Percentiles rank a stretch among this genome's conserved stretches.
These are phyloP conservation scores for Rhea americana DNA, from an alignment of 2,113 vertebrate species.

Conservation along the genomic window DNA sequence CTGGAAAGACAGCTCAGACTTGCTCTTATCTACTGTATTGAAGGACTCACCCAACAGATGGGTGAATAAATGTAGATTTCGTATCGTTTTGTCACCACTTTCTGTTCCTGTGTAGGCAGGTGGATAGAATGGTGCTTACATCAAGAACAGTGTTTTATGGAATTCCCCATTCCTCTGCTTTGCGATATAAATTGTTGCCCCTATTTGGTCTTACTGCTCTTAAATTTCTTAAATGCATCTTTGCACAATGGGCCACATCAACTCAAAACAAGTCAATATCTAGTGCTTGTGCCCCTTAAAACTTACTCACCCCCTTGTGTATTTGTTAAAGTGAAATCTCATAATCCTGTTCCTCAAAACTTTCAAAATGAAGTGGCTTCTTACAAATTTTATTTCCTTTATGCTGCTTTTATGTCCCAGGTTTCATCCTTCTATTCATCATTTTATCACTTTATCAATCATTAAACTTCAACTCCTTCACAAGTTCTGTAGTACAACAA, in stretches of 20 bases:
- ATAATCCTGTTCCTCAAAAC: slow-evolving; percentile 56
- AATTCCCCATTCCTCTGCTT: background rate
- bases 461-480: slow-evolving; percentile 28
- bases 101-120: background rate
- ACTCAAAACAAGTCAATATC: background rate
- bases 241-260: background rate
- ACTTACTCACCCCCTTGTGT: background rate
- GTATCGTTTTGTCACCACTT: background rate
- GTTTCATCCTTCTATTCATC: slow-evolving; percentile 41
- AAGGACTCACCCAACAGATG: background rate
- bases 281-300: background rate
- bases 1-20: background rate
- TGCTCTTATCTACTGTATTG: background rate
- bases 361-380: slow-evolving; percentile 29
- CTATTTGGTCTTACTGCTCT: background rate
- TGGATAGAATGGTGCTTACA: background rate
- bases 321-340: slow-evolving; percentile 62
- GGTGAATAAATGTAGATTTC: background rate
- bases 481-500: background rate
- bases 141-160: background rate
- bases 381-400: slow-evolving; percentile 57
- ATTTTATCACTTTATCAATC: slow-evolving; percentile 62
- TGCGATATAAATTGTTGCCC: background rate
- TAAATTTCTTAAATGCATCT: background rate
- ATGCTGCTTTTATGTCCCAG: slow-evolving; percentile 27